Conservation (phyloP, 2,797 vertebrate species). For the Poeciliopsis infans region DNA sequence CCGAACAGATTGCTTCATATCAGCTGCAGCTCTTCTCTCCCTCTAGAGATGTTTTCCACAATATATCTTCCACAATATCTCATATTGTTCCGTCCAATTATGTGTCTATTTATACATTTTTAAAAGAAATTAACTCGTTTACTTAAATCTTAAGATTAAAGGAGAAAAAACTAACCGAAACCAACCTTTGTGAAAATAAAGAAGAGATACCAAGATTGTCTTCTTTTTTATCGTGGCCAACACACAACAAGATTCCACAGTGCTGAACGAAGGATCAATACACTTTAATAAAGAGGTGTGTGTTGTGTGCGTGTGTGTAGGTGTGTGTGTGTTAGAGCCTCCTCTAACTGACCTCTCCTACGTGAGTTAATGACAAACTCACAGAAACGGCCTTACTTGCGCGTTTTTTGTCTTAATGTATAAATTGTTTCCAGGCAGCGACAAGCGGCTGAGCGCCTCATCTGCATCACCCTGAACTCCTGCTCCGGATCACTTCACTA, state of each 20-base stretch:
- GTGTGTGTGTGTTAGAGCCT: background rate
- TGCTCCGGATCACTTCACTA: slow-evolving; percentile 55
- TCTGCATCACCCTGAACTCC: slow-evolving; percentile 29
- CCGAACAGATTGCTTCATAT: background rate
- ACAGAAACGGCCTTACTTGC: slow-evolving; percentile 31
- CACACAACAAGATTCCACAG: background rate
- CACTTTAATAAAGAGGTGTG: background rate
- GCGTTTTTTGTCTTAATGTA: slow-evolving; percentile 38
- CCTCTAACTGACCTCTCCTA: slow-evolving; percentile 21
- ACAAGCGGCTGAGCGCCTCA: slow-evolving; percentile 23
- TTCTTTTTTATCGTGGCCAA: background rate
- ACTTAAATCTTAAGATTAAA: background rate
- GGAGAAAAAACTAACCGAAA: background rate
- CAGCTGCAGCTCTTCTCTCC: background rate
- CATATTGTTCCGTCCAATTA: background rate
- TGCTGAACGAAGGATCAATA: background rate
- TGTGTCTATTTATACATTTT: background rate
- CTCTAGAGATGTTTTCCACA: background rate
- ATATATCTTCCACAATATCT: background rate
- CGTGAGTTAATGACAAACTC: slow-evolving; percentile 65
- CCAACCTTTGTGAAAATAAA: background rate
- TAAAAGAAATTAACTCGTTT: background rate
- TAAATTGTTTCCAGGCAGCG: slow-evolving; percentile 42
- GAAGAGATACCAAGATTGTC: background rate
- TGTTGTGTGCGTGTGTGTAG: background rate